These are phyloP conservation scores for Peromyscus aztecus DNA, from an alignment of 2,797 vertebrate genomes.

Conservation along the genomic window DNA sequence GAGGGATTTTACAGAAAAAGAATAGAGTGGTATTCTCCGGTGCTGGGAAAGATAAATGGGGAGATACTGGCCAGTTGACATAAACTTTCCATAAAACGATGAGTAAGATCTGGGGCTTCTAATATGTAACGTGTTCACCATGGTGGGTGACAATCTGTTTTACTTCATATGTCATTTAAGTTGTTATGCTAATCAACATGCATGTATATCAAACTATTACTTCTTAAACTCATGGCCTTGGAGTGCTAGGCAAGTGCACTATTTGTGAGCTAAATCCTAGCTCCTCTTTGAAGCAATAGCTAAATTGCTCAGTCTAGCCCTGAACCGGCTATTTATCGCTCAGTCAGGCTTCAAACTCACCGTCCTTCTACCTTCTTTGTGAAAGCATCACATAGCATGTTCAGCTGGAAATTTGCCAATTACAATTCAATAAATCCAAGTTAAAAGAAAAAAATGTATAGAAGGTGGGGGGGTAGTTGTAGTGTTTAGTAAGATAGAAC, in stretches of 20 bases:
- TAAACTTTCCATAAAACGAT: not conserved
- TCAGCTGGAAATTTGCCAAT: not conserved
- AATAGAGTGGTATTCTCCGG: not conserved
- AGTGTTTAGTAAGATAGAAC: not conserved
- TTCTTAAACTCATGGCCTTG: not conserved
- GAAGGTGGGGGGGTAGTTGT: fast-evolving
- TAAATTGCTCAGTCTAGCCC: not conserved
- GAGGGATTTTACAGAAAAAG: not conserved
- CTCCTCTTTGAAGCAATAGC: not conserved
- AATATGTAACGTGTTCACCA: not conserved
- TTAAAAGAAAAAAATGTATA: no score
- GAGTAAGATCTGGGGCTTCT: not conserved
- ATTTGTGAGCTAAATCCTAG: not conserved
- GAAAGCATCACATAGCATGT: not conserved
- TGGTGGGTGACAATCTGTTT: not conserved
- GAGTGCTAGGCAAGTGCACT: not conserved
- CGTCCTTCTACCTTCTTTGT: not conserved
- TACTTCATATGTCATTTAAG: not conserved
- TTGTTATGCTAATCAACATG: not conserved
- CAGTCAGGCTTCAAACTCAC: not conserved
- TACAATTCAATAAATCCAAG: not conserved
- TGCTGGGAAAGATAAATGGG: not conserved
- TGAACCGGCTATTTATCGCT: not conserved
- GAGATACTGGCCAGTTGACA: not conserved
- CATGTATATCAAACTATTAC: not conserved